A percentile compares a stretch with the other conserved stretches of the same genome.
phyloP scores from a whole-genome alignment of 92 coral and sea anemone genomes.

The Paramuricea clavata region DNA sequence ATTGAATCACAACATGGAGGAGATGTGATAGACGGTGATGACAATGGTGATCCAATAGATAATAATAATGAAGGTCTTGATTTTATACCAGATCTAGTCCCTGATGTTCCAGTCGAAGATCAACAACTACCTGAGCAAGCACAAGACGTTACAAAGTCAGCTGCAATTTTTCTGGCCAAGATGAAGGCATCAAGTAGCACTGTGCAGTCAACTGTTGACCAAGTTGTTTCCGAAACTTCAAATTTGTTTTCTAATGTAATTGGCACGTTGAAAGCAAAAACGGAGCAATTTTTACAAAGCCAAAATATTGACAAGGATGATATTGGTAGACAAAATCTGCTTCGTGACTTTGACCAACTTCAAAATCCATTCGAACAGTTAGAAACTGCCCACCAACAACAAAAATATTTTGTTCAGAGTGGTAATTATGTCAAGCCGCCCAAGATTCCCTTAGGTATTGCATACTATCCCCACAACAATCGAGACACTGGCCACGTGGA shows the following conservation, averaged over 20 bases:
- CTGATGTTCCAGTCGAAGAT: too few species aligned
- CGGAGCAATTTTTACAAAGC: not conserved
- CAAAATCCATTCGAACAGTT: not conserved
- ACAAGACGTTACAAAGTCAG: not conserved
- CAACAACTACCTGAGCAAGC: too few species aligned
- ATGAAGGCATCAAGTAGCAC: constrained; percentile 15
- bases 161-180: not conserved
- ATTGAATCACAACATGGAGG: not conserved
- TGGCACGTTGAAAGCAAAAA: not conserved
- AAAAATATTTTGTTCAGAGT: too few species aligned
- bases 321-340: not conserved
- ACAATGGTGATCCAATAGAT: not conserved
- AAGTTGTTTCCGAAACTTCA: not conserved
- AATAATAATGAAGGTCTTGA: constrained; percentile 10
- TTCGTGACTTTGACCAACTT: not conserved
- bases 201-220: constrained; percentile 34
- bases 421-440: too few species aligned
- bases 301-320: not conserved
- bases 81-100: not conserved
- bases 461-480: too few species aligned
- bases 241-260: not conserved
- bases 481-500: too few species aligned
- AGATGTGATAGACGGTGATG: not conserved
- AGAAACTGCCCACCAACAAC: constrained; percentile 3
- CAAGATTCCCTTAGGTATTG: too few species aligned